Percentiles rank a stretch among this genome's conserved stretches.
These are phyloP conservation scores for Ammodytes marinus DNA, from an alignment of 2,113 vertebrate species.

Conservation along the genomic window DNA sequence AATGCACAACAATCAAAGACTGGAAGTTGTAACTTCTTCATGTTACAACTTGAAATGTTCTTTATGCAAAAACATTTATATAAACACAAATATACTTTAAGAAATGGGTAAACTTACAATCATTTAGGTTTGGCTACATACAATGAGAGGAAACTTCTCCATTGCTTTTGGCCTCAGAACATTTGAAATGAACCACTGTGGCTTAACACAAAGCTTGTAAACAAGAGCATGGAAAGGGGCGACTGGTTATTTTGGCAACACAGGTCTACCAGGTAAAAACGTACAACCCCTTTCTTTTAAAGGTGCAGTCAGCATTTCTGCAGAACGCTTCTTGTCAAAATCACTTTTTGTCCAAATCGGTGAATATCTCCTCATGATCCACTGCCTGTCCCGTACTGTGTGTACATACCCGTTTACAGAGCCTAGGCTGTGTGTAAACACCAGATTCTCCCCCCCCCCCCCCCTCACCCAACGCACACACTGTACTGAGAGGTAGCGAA, in stretches of 20 bases:
- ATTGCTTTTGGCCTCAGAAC: constrained; percentile 6
- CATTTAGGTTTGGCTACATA: constrained; percentile 10
- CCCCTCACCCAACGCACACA: background rate
- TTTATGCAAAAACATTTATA: background rate
- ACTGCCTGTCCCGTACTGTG: too few relatives aligned
- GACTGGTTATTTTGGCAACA: background rate
- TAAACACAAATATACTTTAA: constrained; percentile 7
- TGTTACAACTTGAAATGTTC: too few relatives aligned
- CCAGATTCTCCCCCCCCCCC: too few relatives aligned
- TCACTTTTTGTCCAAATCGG: too few relatives aligned
- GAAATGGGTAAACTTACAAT: background rate
- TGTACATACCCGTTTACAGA: too few relatives aligned
- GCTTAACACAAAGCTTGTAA: background rate
- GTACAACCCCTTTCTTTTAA: too few relatives aligned
- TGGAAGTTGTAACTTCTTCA: background rate
- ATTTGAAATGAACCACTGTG: background rate
- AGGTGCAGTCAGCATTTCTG: too few relatives aligned
- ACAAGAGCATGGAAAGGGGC: background rate
- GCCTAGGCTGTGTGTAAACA: too few relatives aligned
- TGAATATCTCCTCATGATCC: too few relatives aligned
- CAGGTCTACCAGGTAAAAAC: background rate
- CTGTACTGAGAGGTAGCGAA: background rate
- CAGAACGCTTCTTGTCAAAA: too few relatives aligned
- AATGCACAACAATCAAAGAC: background rate
- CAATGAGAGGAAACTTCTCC: background rate